These are phyloP conservation scores for Tenualosa ilisha DNA, from an alignment of 2,797 vertebrate species.

Conservation along the genomic window DNA sequence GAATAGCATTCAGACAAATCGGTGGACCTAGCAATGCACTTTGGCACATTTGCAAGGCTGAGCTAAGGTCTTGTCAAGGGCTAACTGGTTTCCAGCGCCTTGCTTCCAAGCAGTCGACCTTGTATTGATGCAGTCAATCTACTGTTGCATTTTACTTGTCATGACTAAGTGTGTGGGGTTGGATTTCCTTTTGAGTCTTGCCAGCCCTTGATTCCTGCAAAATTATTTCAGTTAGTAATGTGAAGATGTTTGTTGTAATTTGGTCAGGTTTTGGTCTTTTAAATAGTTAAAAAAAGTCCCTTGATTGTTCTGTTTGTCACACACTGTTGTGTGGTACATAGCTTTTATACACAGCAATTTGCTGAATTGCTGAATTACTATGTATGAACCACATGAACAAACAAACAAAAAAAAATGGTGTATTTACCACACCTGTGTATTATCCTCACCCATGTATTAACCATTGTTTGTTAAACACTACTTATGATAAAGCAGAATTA, in stretches of 20 bases:
- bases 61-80: conserved; percentile 1
- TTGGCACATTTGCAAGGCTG: conserved; percentile 13
- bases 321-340: neutral
- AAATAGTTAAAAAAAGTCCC: neutral
- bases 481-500: too few relatives aligned
- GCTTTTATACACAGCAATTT: too few relatives aligned
- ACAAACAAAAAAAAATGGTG: too few relatives aligned
- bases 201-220: neutral
- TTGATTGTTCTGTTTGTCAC: neutral
- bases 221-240: neutral
- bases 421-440: too few relatives aligned
- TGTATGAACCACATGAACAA: too few relatives aligned
- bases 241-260: neutral
- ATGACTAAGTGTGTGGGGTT: neutral
- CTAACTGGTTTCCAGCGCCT: neutral
- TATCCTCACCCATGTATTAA: too few relatives aligned
- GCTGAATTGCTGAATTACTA: too few relatives aligned
- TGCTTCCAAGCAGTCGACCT: neutral
- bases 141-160: neutral
- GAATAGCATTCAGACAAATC: conserved; percentile 16
- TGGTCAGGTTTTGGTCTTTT: neutral
- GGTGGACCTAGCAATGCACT: conserved; percentile 8
- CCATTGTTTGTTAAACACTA: too few relatives aligned
- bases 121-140: neutral
- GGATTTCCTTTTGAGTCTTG: neutral